Evolutionary conservation across 2,113 vertebrate species (phyloP), one percentile per base, ranked within the genome.

Genomic region (Uria aalge): DNA sequence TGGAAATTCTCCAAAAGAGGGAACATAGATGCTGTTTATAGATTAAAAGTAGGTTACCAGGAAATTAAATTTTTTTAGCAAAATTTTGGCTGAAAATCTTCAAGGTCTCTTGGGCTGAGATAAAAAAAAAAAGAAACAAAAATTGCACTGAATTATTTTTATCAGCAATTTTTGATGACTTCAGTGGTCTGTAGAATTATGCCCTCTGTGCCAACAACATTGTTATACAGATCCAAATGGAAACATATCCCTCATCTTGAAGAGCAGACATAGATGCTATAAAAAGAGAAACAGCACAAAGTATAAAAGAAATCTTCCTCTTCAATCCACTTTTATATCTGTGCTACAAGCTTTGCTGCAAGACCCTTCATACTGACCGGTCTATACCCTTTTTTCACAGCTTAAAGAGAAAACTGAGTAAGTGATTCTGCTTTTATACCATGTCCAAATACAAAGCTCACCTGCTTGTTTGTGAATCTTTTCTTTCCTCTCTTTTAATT

Each of bases 11-110:
- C 36, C 2, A 4, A 64, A 91, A 82, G 80, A 87, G 17, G 73
- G 48, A 88, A 72, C 30, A 45, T 11, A 22, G 53, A 69, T 27
- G 16, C 53, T 91, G 69, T 92, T 94, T 85, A 81, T 92, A 95
- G 66, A 62, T 59, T 66, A 79, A 95, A 97, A 94, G 36, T 94
- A 78, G 83, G 76, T 92, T 97, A 89, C 68, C 18, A 84, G 90
- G 88, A 93, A 94, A 93, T 91, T 63, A 64, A 92, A 73, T 66
- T 76, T 47, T 93, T 95, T 85, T 88, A 67, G 47, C 55, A 67
- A 80, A 81, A 83, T 67, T 92, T 94, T 93, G 63, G 41, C 21
- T 80, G 62, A 88, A 96, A 95, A 80, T 83, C 34, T 62, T 76
- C 5, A 6, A 41, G 38, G n/a, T 88, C 88, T 88, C 59, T 76